These are phyloP conservation scores for Saturnia pavonia DNA, from an alignment of 2,888 invertebrate genomes.

Conservation along the genomic window DNA sequence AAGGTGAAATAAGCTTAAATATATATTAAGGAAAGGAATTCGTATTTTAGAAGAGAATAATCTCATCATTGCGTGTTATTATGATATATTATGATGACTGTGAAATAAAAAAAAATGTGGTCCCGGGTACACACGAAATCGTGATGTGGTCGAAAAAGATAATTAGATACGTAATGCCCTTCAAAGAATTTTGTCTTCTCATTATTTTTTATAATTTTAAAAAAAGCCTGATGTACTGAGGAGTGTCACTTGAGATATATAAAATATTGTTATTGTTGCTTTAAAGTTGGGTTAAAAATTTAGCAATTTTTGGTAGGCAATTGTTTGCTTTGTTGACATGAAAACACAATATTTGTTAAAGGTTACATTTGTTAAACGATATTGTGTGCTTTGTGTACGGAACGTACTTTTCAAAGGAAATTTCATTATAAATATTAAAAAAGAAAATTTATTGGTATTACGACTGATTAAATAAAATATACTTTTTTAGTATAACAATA, in stretches of 20 bases:
- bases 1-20: slow-evolving; percentile 3
- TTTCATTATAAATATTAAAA: too few relatives aligned
- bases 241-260: slow-evolving; percentile 19
- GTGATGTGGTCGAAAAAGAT: slow-evolving; percentile 47
- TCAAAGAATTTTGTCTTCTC: slow-evolving; percentile 31
- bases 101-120: slow-evolving; percentile 36
- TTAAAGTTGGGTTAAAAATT: background rate
- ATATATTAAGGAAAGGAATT: slow-evolving; percentile 4
- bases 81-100: slow-evolving; percentile 45
- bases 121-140: slow-evolving; percentile 38
- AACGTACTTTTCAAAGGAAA: too few relatives aligned
- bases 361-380: too few relatives aligned
- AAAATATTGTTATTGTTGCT: background rate
- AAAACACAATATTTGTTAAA: too few relatives aligned
- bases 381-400: too few relatives aligned
- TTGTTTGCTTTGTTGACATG: too few relatives aligned
- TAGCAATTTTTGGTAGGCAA: background rate
- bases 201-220: slow-evolving; percentile 27
- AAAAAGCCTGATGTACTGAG: slow-evolving; percentile 22
- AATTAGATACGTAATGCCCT: slow-evolving; percentile 42
- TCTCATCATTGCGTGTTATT: slow-evolving; percentile 47
- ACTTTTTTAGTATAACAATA: too few relatives aligned
- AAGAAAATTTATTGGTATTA: too few relatives aligned
- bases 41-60: slow-evolving; percentile 30
- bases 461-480: too few relatives aligned